These are phyloP conservation scores for Drosophila hydei DNA, from an alignment of 1,140 invertebrate genomes.

Conservation along the genomic window DNA sequence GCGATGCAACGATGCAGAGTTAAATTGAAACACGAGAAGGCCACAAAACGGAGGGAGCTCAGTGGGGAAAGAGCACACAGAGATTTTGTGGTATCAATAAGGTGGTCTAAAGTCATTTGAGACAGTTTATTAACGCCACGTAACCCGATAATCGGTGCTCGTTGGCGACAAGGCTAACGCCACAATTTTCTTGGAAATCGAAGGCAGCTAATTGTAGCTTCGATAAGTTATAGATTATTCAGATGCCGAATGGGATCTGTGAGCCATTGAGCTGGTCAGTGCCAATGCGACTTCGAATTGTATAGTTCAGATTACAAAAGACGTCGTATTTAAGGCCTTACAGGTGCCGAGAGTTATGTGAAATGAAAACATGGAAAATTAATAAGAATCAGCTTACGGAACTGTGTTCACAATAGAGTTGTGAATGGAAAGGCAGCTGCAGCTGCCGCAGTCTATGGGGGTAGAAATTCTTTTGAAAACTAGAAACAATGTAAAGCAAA, in stretches of 20 bases:
- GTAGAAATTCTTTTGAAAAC: slow-evolving; percentile 37
- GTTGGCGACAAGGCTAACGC: slow-evolving; percentile 12
- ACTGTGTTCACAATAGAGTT: slow-evolving; percentile 16
- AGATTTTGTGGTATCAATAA: slow-evolving; percentile 69
- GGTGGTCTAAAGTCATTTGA: slow-evolving; percentile 52
- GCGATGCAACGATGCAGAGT: slow-evolving; percentile 72
- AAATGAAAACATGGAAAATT: slow-evolving; percentile 19
- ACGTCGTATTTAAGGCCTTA: no score
- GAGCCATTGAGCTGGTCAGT: background rate
- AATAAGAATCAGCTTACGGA: slow-evolving; percentile 21
- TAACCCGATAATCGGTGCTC: slow-evolving; percentile 47
- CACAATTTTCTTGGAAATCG: slow-evolving; percentile 26
- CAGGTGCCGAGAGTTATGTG: slow-evolving; percentile 1
- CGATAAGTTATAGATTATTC: background rate
- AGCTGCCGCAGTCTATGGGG: slow-evolving; percentile 4
- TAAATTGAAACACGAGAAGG: slow-evolving; percentile 63
- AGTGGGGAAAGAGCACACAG: background rate
- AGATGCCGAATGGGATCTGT: background rate
- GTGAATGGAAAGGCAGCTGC: slow-evolving; percentile 42
- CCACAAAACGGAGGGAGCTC: no score
- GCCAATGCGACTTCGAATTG: background rate
- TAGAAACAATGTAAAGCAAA: slow-evolving; percentile 35
- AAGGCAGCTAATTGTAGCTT: background rate
- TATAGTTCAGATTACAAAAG: background rate
- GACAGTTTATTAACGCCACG: slow-evolving; percentile 21